Evolutionary conservation across 2,797 vertebrate species (phyloP).

Genomic region (Gymnocypris eckloni): DNA sequence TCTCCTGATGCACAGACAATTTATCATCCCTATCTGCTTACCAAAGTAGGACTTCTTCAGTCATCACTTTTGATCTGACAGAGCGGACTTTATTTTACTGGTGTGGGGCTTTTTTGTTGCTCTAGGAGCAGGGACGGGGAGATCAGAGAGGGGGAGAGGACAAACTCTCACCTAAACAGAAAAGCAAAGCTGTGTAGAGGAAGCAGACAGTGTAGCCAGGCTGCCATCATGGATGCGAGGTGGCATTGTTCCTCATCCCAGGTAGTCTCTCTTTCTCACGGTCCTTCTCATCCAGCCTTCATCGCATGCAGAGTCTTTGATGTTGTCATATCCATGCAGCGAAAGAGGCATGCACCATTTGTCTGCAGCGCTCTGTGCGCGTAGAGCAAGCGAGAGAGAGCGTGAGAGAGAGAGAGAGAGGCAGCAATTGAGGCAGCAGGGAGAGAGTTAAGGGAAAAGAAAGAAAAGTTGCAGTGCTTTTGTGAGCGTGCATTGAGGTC

Average conservation of each 20-base stretch:
- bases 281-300: constrained; percentile 79
- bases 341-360: constrained; percentile 60
- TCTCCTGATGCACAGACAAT: constrained; percentile 86
- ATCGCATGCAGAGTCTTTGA: constrained; percentile 81
- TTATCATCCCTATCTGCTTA: constrained; percentile 84
- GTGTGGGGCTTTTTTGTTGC: constrained; percentile 59
- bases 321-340: constrained; percentile 61
- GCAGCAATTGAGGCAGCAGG: constrained; percentile 49
- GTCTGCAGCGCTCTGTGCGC: constrained; percentile 57
- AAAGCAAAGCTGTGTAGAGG: constrained; percentile 64
- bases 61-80: constrained; percentile 89
- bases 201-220: constrained; percentile 89
- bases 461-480: constrained; percentile 57
- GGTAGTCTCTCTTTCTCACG: constrained; percentile 86
- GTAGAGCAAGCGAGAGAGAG: constrained; percentile 19
- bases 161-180: constrained; percentile 51
- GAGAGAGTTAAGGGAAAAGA: constrained; percentile 53
- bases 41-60: constrained; percentile 81
- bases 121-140: constrained; percentile 60
- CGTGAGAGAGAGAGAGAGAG: constrained; percentile 42
- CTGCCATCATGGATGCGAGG: constrained; percentile 89
- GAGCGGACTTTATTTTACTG: constrained; percentile 87
- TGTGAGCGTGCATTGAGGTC: constrained; percentile 33
- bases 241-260: constrained; percentile 92
- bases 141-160: constrained; percentile 56